Evolutionary conservation across 2,797 vertebrate genomes (phyloP).

Genomic region (Sphenopsis melanotis): DNA sequence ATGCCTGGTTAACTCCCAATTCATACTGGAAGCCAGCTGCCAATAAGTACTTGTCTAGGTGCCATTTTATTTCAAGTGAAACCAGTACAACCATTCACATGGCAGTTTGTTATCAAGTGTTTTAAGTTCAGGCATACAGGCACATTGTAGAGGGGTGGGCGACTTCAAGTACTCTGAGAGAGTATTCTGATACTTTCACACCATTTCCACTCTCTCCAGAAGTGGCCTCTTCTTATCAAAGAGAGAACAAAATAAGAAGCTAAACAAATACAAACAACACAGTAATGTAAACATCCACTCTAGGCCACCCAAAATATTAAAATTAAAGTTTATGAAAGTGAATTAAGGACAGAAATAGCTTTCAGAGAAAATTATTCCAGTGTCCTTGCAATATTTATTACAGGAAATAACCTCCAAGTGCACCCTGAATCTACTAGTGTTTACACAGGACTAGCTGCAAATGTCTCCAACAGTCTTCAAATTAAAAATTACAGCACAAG

Average conservation of each 20-base stretch:
- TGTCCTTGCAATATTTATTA: conserved; percentile 48
- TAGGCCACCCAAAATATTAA: conserved; percentile 8
- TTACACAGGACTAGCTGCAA: conserved; percentile 33
- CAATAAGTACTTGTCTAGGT: background rate
- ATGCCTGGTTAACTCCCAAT: background rate
- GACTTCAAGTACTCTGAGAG: background rate
- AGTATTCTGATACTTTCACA: background rate
- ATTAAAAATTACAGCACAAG: conserved; percentile 21
- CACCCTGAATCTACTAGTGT: conserved; percentile 25
- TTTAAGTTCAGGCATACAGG: background rate
- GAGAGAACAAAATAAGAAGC: background rate
- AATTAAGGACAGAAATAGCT: conserved; percentile 40
- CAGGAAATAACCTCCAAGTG: conserved; percentile 58
- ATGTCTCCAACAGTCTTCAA: background rate
- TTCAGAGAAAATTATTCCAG: conserved; percentile 43
- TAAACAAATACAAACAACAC: conserved; percentile 40
- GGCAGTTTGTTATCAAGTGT: background rate
- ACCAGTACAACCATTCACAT: background rate
- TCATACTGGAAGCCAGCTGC: background rate
- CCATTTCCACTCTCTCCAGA: background rate
- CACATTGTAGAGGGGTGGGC: background rate
- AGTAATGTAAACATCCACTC: conserved; percentile 9
- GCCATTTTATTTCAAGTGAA: background rate
- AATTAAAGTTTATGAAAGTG: background rate
- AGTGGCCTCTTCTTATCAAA: conserved; percentile 22